Conservation (phyloP, 2,797 vertebrate genomes). For the Acanthornis magna region DNA sequence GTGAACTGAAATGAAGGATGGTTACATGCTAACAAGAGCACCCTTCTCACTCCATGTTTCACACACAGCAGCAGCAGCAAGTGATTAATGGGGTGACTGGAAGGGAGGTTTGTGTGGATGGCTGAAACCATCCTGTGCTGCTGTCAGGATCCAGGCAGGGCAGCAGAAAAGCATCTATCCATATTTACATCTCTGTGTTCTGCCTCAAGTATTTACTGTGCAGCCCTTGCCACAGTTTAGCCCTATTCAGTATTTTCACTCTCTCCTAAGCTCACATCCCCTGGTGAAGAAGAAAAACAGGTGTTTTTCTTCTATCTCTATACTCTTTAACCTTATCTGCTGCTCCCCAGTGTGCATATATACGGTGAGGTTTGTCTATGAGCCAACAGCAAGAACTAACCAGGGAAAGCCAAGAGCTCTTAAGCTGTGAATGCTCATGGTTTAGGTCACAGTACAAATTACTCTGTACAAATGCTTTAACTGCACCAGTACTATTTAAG, state of each 20-base stretch:
- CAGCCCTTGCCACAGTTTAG: neutral
- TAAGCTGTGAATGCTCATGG: neutral
- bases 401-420: neutral
- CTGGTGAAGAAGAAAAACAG: neutral
- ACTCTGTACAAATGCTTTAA: neutral
- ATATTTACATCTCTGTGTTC: neutral
- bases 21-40: neutral
- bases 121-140: neutral
- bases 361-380: neutral
- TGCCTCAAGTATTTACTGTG: neutral
- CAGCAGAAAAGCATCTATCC: neutral
- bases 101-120: neutral
- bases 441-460: neutral
- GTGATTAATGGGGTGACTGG: neutral
- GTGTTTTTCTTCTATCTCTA: neutral
- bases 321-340: neutral
- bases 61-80: neutral
- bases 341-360: neutral
- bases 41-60: neutral
- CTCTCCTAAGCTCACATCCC: neutral
- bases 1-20: neutral
- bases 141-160: neutral
- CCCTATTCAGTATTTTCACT: neutral
- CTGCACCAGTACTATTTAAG: neutral
- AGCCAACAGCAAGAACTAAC: neutral